These are phyloP conservation scores for Cottoperca gobio DNA, from an alignment of 2,797 vertebrate genomes.

Conservation along the genomic window DNA sequence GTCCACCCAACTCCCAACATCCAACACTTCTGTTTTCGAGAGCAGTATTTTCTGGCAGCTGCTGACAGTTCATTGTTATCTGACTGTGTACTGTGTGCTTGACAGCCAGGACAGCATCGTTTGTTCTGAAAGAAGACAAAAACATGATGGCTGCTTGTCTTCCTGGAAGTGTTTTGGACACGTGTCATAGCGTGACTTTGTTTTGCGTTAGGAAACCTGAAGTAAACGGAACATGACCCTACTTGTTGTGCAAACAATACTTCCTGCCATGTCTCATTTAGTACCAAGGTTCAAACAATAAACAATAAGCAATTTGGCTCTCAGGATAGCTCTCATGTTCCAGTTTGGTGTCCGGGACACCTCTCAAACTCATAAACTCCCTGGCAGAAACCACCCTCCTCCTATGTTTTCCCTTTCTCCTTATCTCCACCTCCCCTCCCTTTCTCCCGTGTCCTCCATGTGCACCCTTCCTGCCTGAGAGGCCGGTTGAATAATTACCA, in stretches of 20 bases:
- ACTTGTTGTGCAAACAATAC: conserved; percentile 71
- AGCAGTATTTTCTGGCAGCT: conserved; percentile 56
- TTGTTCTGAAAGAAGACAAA: conserved; percentile 47
- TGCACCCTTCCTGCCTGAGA: conserved; percentile 40
- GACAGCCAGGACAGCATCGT: conserved; percentile 62
- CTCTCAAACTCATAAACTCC: conserved; percentile 38
- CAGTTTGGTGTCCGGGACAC: conserved; percentile 50
- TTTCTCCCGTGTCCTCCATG: conserved; percentile 48
- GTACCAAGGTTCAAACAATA: conserved; percentile 62
- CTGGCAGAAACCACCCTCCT: conserved; percentile 38
- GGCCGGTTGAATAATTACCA: conserved; percentile 64
- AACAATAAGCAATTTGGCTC: conserved; percentile 68
- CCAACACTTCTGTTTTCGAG: conserved; percentile 47
- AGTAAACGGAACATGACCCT: conserved; percentile 72
- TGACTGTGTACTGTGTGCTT: conserved; percentile 45
- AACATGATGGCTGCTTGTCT: conserved; percentile 59
- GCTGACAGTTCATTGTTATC: conserved; percentile 63
- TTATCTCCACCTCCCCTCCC: not conserved
- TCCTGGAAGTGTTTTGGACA: conserved; percentile 59
- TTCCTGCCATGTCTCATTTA: conserved; percentile 65
- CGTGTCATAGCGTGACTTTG: conserved; percentile 54
- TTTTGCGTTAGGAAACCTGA: conserved; percentile 60
- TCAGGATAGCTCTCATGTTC: conserved; percentile 49
- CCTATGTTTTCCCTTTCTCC: conserved; percentile 12
- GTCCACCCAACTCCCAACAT: conserved; percentile 19